phyloP scores from a whole-genome alignment of 2,888 invertebrate species.

The Calameuta filiformis region DNA sequence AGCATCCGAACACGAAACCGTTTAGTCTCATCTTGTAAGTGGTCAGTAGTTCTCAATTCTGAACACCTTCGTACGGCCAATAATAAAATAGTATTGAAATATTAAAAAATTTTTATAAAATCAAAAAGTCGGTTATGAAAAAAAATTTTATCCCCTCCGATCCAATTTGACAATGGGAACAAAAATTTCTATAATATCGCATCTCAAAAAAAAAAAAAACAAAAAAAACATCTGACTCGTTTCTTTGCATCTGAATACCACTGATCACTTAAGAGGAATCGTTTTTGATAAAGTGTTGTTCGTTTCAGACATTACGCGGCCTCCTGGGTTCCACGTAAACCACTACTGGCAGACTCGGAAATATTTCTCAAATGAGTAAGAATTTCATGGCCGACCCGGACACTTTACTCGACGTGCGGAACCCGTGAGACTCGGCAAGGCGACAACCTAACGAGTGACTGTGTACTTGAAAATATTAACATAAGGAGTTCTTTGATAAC shows the following conservation, averaged over 20 bases:
- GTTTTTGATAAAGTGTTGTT: conserved; percentile 4
- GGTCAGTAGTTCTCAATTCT: not conserved
- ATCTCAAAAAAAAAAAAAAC: too few species aligned
- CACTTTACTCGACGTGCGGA: not conserved
- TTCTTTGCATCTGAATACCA: not conserved
- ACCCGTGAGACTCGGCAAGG: not conserved
- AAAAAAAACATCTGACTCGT: too few species aligned
- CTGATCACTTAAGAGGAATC: not conserved
- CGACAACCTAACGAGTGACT: too few species aligned
- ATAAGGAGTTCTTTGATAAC: too few species aligned
- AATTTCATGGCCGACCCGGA: not conserved
- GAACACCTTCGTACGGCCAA: too few species aligned
- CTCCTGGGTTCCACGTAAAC: not conserved
- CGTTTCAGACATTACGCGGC: not conserved
- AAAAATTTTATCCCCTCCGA: too few species aligned
- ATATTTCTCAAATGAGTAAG: conserved; percentile 1
- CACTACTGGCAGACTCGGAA: not conserved
- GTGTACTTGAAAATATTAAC: too few species aligned
- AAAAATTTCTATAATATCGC: too few species aligned
- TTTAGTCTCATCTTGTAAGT: conserved; percentile 1
- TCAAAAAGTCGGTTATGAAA: too few species aligned
- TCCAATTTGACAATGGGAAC: too few species aligned
- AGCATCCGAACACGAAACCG: conserved; percentile 3
- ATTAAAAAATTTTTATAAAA: too few species aligned
- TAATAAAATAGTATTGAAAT: too few species aligned